Evolutionary conservation across 2,888 invertebrate species (phyloP), one percentile per base, ranked within the genome.

Genomic region (Sabatieria punctata): DNA sequence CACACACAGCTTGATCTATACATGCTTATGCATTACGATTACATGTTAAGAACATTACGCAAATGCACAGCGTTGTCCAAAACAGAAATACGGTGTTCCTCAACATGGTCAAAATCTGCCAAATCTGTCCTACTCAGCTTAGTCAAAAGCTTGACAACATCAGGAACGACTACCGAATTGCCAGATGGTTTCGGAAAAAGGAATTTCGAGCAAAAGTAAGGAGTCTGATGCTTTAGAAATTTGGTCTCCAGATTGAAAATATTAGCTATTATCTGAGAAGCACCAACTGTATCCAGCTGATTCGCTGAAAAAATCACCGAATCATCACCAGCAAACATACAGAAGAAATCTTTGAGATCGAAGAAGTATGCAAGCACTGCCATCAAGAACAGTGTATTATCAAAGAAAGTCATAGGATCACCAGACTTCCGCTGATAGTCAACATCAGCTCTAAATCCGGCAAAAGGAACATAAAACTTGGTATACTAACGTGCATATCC

Each of bases 401-500:
- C 41, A 18, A 40, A n/a, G 22, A 22, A 40, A 13, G 41, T 40
- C 41, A 40, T 40, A 23, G 41, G 22, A 40, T 40, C 41, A 21
- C 41, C 41, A 19, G 22, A 22, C 23, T 40, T 40, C 13, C 41
- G 41, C 22, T 40, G 41, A n/a, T 21, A 23, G 13, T 22, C 4
- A 6, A 40, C 24, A 4, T 40, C n/a, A 11, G 18, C 41, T 11
- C 6, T n/a, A 22, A 40, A 13, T 19, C 41, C 41, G 4, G 15
- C 41, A 11, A 23, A 40, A 4, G 41, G 41, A 19, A 23, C 8
- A 11, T 22, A 21, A 19, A 40, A 22, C 22, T 40, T 23, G 4
- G 41, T 22, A n/a, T 40, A 21, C 41, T n/a, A n/a, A 22, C 41
- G 41, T 40, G 41, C 41, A 40, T 21, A 6, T 21, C 8, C 15